Base-by-base conservation (phyloP, 2,888 invertebrate genomes). In the Neoitamus cyanurus region DNA sequence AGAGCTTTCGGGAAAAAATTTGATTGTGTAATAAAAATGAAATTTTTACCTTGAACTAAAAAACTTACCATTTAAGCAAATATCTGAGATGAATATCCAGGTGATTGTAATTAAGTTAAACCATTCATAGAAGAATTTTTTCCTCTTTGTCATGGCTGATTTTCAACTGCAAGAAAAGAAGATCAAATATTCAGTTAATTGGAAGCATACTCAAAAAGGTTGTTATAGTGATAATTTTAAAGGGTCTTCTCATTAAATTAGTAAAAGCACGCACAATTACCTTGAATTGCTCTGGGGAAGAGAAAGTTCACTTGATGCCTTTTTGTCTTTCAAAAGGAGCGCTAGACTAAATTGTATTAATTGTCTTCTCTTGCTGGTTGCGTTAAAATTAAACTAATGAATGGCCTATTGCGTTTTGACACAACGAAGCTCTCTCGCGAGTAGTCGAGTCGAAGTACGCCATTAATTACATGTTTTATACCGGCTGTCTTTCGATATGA, bases 81-180 rank as follows among this genome's bases (percentile, higher is more conserved):
- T 89, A 86, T 91, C 90, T 36, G 90, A 90, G 85, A 91, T 89
- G 86, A 91, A 88, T 86, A 91, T 89, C 90, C 91, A 91, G 86
- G 89, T 88, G 83, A 90, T 87, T 37, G 89, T 88, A 84, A 90
- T 87, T 87, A 90, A 88, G 88, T 91, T 90, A 88, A 91, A 91
- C 88, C 89, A 89, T 84, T 89, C 88, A 86, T 88, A 87, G 73
- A 87, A 87, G 77, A 87, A 87, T 87, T 88, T 88, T 87, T 88
- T 88, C 86, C 88, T 88, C 84, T 88, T 88, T 86, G 88, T 88
- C 89, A 89, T 90, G 85, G 83, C 87, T 84, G n/a, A 46, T 13
- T 78, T 70, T 28, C 11, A 83, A 28, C 84, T 73, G 36, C 30
- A 77, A 83, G 28, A 34, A 36, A 58, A 68, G 13, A 75, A 58